Evolutionary conservation across 2,888 invertebrate genomes (phyloP).

Genomic region (Rhyacophila evoluta): DNA sequence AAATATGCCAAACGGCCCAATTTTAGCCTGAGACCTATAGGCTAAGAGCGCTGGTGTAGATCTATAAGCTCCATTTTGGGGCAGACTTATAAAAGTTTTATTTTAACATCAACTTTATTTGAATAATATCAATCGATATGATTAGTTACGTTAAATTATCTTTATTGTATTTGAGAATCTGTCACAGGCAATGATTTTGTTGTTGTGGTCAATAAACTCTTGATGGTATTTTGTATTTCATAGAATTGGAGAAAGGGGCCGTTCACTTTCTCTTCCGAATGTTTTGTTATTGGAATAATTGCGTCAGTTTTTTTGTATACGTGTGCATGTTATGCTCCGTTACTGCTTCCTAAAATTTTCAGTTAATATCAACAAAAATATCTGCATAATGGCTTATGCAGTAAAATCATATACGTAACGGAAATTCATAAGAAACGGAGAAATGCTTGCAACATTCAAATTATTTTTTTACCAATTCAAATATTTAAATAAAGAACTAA

Average conservation of each 20-base stretch:
- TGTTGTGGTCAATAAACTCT: constrained; percentile 51
- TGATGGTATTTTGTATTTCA: constrained; percentile 37
- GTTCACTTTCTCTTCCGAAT: constrained; percentile 53
- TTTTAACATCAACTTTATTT: neutral
- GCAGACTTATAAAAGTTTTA: too few relatives aligned
- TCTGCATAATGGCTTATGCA: neutral
- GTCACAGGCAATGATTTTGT: neutral
- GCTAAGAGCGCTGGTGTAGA: too few relatives aligned
- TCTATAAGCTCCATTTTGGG: too few relatives aligned
- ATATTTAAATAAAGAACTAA: too few relatives aligned
- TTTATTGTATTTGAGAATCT: too few relatives aligned
- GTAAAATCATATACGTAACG: neutral
- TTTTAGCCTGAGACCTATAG: too few relatives aligned
- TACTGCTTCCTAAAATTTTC: neutral
- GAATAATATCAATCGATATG: neutral
- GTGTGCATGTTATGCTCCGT: neutral
- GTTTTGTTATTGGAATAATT: constrained; percentile 44
- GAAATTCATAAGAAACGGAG: neutral
- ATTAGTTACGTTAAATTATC: too few relatives aligned
- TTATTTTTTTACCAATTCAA: too few relatives aligned
- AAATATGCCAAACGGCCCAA: neutral
- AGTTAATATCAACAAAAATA: neutral
- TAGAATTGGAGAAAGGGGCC: constrained; percentile 53
- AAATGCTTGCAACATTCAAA: too few relatives aligned
- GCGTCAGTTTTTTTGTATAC: constrained; percentile 48